Conservation (phyloP, 53 echinoderm and acorn worm genomes). For the Echinometra lucunter region DNA sequence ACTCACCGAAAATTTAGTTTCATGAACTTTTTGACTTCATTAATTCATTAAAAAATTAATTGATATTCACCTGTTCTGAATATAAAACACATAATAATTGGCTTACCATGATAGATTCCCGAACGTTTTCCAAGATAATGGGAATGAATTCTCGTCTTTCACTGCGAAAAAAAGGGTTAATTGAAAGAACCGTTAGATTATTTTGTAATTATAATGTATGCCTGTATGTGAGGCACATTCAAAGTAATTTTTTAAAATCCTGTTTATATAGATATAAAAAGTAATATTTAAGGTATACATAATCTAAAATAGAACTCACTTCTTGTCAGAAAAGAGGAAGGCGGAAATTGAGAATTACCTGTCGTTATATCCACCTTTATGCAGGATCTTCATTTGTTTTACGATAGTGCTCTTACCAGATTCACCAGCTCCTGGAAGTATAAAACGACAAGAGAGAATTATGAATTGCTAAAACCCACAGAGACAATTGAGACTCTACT, state of each 20-base stretch:
- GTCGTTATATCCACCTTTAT: constrained; percentile 88
- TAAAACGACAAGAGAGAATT: not conserved
- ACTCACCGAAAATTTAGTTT: no score
- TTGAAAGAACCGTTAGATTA: not conserved
- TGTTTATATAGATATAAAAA: no score
- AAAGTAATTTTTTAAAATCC: no score
- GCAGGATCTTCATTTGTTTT: constrained; percentile 96
- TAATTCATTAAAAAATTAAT: no score
- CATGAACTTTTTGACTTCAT: no score
- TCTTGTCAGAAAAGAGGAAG: not conserved
- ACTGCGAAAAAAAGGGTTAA: constrained; percentile 72
- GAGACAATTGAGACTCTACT: no score
- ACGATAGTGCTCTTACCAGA: constrained; percentile 97
- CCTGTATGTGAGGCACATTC: not conserved
- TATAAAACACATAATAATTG: not conserved
- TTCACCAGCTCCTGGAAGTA: constrained; percentile 88
- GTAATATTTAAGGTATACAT: no score
- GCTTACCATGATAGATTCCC: constrained; percentile 90
- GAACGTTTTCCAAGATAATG: constrained; percentile 83
- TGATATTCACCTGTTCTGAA: not conserved
- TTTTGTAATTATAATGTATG: not conserved
- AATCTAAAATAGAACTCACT: not conserved
- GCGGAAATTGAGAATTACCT: constrained; percentile 68
- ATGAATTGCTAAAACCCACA: not conserved
- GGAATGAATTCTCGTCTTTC: constrained; percentile 79